A percentile compares a stretch with the other conserved stretches of the same genome.
Evolutionary conservation across 2,797 vertebrate genomes (phyloP).

Genomic region (Anableps anableps): DNA sequence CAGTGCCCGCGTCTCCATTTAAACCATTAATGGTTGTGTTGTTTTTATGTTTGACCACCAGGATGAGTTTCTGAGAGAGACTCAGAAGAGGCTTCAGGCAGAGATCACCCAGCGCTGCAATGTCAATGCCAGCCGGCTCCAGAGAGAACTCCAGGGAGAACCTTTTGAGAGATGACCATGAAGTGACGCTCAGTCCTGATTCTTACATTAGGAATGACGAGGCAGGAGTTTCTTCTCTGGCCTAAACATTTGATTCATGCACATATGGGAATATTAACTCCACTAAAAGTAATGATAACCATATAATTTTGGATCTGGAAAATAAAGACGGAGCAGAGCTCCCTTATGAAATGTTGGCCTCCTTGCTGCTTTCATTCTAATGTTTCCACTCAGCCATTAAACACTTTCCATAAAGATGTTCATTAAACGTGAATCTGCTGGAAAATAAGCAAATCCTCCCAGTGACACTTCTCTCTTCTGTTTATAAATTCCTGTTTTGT

Average conservation of each 20-base stretch:
- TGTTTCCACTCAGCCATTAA: not conserved
- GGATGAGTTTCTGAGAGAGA: conserved; percentile 79
- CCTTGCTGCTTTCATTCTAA: not conserved
- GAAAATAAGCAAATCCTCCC: not conserved
- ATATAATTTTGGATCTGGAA: not conserved
- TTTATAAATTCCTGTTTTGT: not conserved
- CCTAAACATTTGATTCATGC: not conserved
- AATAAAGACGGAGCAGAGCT: not conserved
- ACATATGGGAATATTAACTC: not conserved
- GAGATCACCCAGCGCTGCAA: conserved; percentile 74
- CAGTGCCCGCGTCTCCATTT: not conserved
- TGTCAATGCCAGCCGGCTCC: conserved; percentile 48
- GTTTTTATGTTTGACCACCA: conserved; percentile 43
- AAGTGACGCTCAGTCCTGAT: not conserved
- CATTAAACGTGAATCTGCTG: not conserved
- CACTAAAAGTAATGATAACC: not conserved
- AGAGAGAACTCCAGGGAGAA: conserved; percentile 4
- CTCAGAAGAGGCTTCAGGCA: conserved; percentile 60
- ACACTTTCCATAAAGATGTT: not conserved
- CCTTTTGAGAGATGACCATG: not conserved
- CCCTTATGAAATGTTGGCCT: not conserved
- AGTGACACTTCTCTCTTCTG: not conserved
- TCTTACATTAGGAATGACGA: not conserved
- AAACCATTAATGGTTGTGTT: not conserved
- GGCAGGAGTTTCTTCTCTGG: not conserved